Evolutionary conservation across 2,888 invertebrate genomes (phyloP), one percentile per base, ranked within the genome.

Genomic region (Pheosia gnoma): DNA sequence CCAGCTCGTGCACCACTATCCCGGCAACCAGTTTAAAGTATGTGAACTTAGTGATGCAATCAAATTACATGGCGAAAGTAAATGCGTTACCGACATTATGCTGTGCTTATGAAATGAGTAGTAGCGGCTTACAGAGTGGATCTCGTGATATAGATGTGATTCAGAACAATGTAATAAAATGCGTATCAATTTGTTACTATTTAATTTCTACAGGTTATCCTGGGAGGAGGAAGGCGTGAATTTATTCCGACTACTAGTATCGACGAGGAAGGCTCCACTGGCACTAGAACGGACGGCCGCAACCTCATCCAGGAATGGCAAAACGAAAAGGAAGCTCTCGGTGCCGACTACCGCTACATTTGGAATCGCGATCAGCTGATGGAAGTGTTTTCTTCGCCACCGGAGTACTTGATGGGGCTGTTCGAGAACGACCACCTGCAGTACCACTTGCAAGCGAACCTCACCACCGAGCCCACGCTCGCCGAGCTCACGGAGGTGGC

Each of bases 1-100:
- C 57, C 97, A 97, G 79, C 86, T 97, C 25, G 84, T 97, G 5
- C 90, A 66, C 59, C n/a, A 11, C 93, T 36, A 89, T 5, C 95
- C 96, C 0, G 97, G 96, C 0, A 93, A 91, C 61, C 93, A 95
- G 65, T 62, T 72, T 36, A 70, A 72, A 57, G 71, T 91, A 96
- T 36, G 95, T 37, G 5, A 5, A 47, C 47, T n/a, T n/a, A n/a
- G 25, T 47, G 3, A 4, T n/a, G 9, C 10, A 9, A n/a, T 47
- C 4, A 47, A n/a, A 47, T n/a, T 41, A 8, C n/a, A 47, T 11
- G 11, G n/a, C 11, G 1, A 4, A 4, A 4, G n/a, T 47, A 47
- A 47, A 47, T 47, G 8, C 8, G 8, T 41, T 7, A 41, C 8
- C 0, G 41, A 41, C 41, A 25, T 25, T 25, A 25, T 25, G 25